Conservation (phyloP, 2,888 invertebrate genomes). For the Apodemia zela region DNA sequence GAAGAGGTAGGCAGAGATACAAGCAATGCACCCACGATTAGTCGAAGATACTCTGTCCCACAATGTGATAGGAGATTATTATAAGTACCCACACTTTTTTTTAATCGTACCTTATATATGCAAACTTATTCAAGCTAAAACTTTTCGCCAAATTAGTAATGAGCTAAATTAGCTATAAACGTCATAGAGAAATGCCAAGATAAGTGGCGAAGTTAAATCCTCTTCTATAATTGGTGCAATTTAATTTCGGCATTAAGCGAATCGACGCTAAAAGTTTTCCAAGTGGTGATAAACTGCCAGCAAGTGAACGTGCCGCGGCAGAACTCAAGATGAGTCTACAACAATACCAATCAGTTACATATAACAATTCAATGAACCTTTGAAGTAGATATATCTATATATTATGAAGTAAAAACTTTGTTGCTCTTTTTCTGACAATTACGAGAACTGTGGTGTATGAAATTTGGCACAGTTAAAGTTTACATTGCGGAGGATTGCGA, state of each 20-base stretch:
- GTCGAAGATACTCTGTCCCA: too few species aligned
- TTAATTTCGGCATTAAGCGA: slow-evolving; percentile 10
- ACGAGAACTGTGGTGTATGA: too few species aligned
- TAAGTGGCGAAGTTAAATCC: slow-evolving; percentile 35
- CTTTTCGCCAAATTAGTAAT: slow-evolving; percentile 20
- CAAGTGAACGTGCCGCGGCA: not conserved
- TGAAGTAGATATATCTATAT: too few species aligned
- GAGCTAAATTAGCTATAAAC: slow-evolving; percentile 30
- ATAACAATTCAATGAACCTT: not conserved
- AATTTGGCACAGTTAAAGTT: too few species aligned
- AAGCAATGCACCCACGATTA: too few species aligned
- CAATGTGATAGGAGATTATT: too few species aligned
- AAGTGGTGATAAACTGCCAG: slow-evolving; percentile 11
- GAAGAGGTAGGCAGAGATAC: too few species aligned
- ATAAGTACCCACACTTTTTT: not conserved
- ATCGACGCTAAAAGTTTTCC: slow-evolving; percentile 23
- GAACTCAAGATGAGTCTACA: not conserved
- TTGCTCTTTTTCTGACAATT: too few species aligned
- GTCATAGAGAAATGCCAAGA: slow-evolving; percentile 32
- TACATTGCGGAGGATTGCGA: too few species aligned
- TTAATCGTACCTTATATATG: not conserved
- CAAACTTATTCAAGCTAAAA: not conserved
- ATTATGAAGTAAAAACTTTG: too few species aligned
- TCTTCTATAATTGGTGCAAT: slow-evolving; percentile 28
- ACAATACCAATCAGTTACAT: not conserved